Evolutionary conservation across 2,113 vertebrate genomes (phyloP).

Genomic region (Uropsilus gracilis): DNA sequence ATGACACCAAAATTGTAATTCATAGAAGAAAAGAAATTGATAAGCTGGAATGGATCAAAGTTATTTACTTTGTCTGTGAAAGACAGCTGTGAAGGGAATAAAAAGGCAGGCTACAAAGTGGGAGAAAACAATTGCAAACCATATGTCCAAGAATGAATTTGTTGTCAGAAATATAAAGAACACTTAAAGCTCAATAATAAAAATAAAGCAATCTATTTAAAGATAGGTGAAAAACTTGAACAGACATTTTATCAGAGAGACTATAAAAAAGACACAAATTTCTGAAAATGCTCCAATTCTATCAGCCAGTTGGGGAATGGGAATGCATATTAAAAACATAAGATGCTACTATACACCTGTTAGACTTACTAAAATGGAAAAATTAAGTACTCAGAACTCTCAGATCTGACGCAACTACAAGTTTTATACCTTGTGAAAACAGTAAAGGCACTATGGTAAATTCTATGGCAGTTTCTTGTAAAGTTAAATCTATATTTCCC

Average conservation of each 20-base stretch:
- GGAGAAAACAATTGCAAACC: neutral
- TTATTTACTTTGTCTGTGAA: neutral
- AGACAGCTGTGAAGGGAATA: neutral
- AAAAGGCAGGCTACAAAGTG: neutral
- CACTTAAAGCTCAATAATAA: no score
- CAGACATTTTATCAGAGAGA: neutral
- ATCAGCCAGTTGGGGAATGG: neutral
- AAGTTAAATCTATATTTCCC: neutral
- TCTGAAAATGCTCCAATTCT: neutral
- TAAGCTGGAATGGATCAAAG: neutral
- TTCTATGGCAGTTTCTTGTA: neutral
- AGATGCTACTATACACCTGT: neutral
- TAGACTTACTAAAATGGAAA: conserved; percentile 13
- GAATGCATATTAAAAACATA: neutral
- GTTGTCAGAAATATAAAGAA: neutral
- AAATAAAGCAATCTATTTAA: no score
- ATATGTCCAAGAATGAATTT: neutral
- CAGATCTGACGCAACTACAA: neutral
- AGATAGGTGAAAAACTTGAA: neutral
- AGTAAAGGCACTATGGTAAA: neutral
- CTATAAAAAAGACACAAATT: neutral
- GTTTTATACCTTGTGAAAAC: neutral
- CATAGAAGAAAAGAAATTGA: neutral
- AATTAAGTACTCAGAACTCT: neutral
- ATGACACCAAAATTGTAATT: neutral